These are phyloP conservation scores for Malacoctenus gilli DNA, from an alignment of 2,797 vertebrate genomes.

Conservation along the genomic window DNA sequence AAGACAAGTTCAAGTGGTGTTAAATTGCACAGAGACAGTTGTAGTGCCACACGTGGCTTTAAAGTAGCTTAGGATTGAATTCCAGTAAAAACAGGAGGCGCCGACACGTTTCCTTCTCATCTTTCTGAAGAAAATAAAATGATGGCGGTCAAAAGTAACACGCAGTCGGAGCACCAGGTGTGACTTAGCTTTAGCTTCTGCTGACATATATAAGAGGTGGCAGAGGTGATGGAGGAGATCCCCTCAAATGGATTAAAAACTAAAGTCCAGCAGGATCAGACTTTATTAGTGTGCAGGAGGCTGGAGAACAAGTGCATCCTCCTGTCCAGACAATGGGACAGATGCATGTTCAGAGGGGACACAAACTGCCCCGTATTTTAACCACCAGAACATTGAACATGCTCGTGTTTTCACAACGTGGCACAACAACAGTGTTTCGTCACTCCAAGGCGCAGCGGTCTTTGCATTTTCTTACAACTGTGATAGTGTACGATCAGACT, in stretches of 20 bases:
- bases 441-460: no score
- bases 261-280: slow-evolving; percentile 19
- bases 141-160: neutral
- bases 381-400: no score
- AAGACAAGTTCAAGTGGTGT: slow-evolving; percentile 29
- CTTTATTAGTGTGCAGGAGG: neutral
- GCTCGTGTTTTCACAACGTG: no score
- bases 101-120: neutral
- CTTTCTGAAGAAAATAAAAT: slow-evolving; percentile 3
- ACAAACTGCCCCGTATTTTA: no score
- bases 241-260: slow-evolving; percentile 30
- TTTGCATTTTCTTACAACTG: no score
- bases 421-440: no score
- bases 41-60: slow-evolving; percentile 4
- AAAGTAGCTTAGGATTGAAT: slow-evolving; percentile 15
- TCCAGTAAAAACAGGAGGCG: slow-evolving; percentile 10
- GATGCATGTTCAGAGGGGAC: no score
- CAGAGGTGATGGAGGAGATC: slow-evolving; percentile 11
- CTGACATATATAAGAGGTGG: slow-evolving; percentile 7
- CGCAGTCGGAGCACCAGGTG: neutral
- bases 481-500: no score
- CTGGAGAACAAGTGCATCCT: slow-evolving; percentile 2
- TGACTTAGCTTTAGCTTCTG: neutral
- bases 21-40: slow-evolving; percentile 37
- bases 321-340: slow-evolving; percentile 19